Base-by-base conservation (phyloP, 2,888 invertebrate species). In the Apamea sordens region DNA sequence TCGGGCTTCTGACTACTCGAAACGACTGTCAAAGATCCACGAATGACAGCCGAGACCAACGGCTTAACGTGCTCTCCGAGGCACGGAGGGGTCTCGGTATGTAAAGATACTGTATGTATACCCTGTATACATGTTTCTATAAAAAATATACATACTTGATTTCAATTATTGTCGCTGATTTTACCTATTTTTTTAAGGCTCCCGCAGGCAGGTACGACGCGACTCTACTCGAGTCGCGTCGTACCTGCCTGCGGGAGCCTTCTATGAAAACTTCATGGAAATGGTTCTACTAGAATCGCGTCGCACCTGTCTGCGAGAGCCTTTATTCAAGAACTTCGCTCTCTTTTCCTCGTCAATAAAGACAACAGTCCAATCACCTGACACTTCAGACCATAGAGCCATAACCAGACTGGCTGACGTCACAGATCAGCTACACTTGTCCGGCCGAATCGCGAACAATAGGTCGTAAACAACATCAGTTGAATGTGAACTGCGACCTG, bases 381-480 rank as follows among this genome's bases (percentile, higher is more conserved):
- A 21, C 36, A 28, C 28, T 24, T 76, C 13, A 65, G 41, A 67
- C 13, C 72, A 80, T 77, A 79, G 73, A 74, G 24, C 70, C 41
- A 82, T 77, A 73, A n/a, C 64, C 15, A 76, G 63, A 79, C 59
- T 11, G 4, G 0, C 41, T 80, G 63, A 85, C 86, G 89, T 86
- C 89, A 86, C 56, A 69, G 61, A 32, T 82, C 71, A 77, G 2
- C 61, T 59, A 77, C 84, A 84, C 84, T 77, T 88, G 85, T 77
- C 44, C 47, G 36, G 56, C 77, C 85, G 73, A 79, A 86, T 78
- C 80, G 73, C 69, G 69, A 89, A 92, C 92, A 92, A 92, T 91
- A 76, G 84, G 65, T 90, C 92, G 86, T 92, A 91, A 91, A 90
- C 72, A 24, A 61, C 56, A 59, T 59, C 76, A 70, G 80, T 80